Conservation (phyloP, 2,113 vertebrate genomes). For the Notiomystis cincta region DNA sequence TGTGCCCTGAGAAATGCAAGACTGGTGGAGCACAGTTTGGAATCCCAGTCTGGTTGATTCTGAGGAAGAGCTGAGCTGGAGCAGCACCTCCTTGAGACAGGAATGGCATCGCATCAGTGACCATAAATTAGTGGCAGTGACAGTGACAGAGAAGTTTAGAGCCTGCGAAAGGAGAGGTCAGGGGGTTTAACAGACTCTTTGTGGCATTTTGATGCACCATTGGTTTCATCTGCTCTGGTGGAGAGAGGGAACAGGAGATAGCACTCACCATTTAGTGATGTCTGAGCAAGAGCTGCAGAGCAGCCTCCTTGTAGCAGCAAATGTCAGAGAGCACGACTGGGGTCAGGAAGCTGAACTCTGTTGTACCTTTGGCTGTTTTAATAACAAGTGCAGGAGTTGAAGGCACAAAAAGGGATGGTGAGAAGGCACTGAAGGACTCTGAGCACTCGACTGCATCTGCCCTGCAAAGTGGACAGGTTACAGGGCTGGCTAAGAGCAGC, state of each 20-base stretch:
- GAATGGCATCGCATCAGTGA: background rate
- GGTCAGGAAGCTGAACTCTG: background rate
- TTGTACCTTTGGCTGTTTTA: background rate
- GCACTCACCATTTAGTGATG: background rate
- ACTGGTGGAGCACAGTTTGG: background rate
- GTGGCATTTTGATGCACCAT: slow-evolving; percentile 28
- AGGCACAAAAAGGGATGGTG: background rate
- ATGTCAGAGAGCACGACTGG: slow-evolving; percentile 26
- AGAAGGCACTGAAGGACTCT: background rate
- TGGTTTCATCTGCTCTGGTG: background rate
- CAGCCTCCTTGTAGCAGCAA: background rate
- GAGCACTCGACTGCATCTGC: background rate
- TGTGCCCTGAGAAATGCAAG: background rate
- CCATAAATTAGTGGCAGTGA: background rate
- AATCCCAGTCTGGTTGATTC: background rate
- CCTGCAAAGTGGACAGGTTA: background rate
- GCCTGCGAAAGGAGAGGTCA: background rate
- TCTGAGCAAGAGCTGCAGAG: background rate
- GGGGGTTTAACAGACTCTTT: background rate
- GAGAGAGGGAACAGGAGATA: background rate
- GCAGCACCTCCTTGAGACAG: background rate
- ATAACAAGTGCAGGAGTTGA: background rate
- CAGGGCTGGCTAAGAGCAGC: background rate
- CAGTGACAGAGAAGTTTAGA: background rate
- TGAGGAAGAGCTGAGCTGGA: background rate